These are phyloP conservation scores for Drosophila vallismaia DNA, from an alignment of 2,888 invertebrate species.

Conservation along the genomic window DNA sequence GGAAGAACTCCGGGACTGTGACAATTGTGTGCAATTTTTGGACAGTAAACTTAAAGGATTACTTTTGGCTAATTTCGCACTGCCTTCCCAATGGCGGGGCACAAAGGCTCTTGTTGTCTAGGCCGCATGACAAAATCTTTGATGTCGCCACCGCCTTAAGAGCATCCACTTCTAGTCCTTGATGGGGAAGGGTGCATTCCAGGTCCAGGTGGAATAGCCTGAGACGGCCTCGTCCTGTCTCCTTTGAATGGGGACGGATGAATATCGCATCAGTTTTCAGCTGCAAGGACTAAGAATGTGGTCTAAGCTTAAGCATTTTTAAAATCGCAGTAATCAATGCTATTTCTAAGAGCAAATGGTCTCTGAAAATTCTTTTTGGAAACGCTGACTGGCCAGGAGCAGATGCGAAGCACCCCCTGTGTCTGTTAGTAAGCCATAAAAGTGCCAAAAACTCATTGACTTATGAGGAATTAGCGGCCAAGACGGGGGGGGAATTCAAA, in stretches of 20 bases:
- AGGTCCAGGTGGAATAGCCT: background rate
- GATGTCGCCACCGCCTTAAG: constrained; percentile 7
- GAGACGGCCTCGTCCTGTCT: background rate
- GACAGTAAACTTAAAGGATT: constrained; percentile 74
- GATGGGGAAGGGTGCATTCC: no score
- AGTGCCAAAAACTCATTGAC: constrained; percentile 81
- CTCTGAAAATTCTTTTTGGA: no score
- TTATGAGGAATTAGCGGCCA: constrained; percentile 62
- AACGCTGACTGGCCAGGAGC: background rate
- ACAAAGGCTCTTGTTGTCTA: constrained; percentile 25
- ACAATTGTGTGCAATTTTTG: constrained; percentile 72
- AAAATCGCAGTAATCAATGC: background rate
- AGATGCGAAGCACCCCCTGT: constrained; percentile 3
- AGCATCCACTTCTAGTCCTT: no score
- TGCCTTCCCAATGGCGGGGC: constrained; percentile 31
- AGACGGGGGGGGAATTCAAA: constrained; percentile 55
- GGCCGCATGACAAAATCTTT: constrained; percentile 26
- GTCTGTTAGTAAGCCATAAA: constrained; percentile 67
- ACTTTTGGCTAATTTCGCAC: constrained; percentile 74
- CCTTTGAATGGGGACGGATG: background rate
- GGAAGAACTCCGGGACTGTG: constrained; percentile 26
- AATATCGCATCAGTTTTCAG: background rate
- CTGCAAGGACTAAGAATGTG: no score
- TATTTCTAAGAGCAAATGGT: background rate
- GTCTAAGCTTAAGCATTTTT: no score